phyloP scores from a whole-genome alignment of 2,113 vertebrate genomes.

The Nannobrachium achirus region DNA sequence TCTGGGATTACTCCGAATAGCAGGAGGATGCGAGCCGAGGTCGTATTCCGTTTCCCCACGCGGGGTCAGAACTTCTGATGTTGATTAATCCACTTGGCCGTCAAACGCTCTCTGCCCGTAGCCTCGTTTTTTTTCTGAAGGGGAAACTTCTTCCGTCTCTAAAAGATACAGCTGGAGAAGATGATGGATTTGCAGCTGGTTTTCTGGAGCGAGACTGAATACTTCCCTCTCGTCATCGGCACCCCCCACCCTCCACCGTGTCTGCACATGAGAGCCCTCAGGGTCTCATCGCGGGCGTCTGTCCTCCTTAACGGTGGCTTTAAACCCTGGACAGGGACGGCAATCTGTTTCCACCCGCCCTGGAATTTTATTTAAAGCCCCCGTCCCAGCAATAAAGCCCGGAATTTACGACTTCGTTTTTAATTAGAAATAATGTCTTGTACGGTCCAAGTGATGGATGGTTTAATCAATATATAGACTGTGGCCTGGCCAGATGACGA shows the following conservation, averaged over 20 bases:
- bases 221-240: neutral
- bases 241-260: neutral
- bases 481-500: conserved; percentile 66
- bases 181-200: conserved; percentile 71
- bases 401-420: conserved; percentile 88
- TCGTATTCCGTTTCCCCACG: conserved; percentile 44
- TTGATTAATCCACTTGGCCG: conserved; percentile 51
- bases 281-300: conserved; percentile 54
- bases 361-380: conserved; percentile 86
- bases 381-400: conserved; percentile 77
- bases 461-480: conserved; percentile 83
- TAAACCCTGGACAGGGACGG: conserved; percentile 56
- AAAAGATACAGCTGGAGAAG: conserved; percentile 44
- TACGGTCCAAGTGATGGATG: conserved; percentile 84
- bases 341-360: conserved; percentile 74
- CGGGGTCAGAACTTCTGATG: conserved; percentile 38
- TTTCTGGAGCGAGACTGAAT: conserved; percentile 31
- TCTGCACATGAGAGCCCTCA: conserved; percentile 31
- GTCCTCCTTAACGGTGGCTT: conserved; percentile 56
- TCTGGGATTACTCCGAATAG: neutral
- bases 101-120: conserved; percentile 32
- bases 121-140: conserved; percentile 3
- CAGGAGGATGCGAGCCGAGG: neutral
- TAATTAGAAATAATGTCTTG: conserved; percentile 94
- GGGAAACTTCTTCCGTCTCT: conserved; percentile 43